A percentile compares a stretch with the other conserved stretches of the same genome.
These are phyloP conservation scores for Mythimna impura DNA, from an alignment of 2,888 invertebrate species.

Conservation along the genomic window DNA sequence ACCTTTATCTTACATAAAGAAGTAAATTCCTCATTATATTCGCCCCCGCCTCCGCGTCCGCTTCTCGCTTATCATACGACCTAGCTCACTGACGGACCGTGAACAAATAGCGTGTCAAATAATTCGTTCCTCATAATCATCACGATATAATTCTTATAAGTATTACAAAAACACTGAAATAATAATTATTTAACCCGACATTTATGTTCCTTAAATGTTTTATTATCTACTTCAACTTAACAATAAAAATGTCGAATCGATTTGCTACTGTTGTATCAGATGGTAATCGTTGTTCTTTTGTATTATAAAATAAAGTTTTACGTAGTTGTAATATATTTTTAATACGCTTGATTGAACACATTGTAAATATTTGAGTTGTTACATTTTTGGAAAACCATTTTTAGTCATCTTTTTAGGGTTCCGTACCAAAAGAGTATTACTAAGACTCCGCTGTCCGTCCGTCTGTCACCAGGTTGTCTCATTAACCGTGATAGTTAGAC, in stretches of 20 bases:
- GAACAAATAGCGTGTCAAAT: conserved; percentile 56
- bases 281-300: not conserved
- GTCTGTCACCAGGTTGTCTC: too few relatives aligned
- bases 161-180: conserved; percentile 21
- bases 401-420: too few relatives aligned
- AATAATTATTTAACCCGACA: conserved; percentile 19
- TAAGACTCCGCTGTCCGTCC: too few relatives aligned
- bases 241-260: not conserved
- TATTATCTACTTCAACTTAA: not conserved
- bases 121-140: conserved; percentile 58
- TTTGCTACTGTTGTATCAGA: not conserved
- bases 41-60: not conserved
- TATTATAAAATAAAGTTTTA: not conserved
- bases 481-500: too few relatives aligned
- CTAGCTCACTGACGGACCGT: conserved; percentile 33
- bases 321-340: not conserved
- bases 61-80: conserved; percentile 24
- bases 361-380: too few relatives aligned
- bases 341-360: too few relatives aligned
- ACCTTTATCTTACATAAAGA: not conserved
- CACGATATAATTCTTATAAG: conserved; percentile 33
- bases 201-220: not conserved
- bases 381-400: too few relatives aligned
- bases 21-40: not conserved
- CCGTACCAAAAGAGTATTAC: too few relatives aligned